Evolutionary conservation across 2,888 invertebrate genomes (phyloP).

Genomic region (Onchidella celtica): DNA sequence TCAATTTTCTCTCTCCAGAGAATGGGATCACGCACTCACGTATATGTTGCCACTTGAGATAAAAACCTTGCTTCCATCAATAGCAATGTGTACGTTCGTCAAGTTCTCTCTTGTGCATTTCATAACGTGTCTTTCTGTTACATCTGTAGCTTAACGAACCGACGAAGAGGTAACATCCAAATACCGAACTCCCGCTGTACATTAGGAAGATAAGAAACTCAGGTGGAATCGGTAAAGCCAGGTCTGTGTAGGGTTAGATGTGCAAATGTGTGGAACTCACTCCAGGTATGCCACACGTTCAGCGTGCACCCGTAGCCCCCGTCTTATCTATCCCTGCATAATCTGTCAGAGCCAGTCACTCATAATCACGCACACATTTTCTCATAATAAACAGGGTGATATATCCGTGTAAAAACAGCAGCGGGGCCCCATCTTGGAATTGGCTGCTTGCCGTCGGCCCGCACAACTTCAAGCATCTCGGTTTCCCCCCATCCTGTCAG

Average conservation of each 20-base stretch:
- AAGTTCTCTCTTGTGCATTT: neutral
- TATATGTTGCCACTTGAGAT: neutral
- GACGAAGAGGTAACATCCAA: neutral
- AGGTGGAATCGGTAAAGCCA: neutral
- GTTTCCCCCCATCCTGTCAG: conserved; percentile 41
- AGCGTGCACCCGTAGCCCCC: neutral
- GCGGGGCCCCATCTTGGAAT: conserved; percentile 25
- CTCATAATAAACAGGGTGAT: conserved; percentile 43
- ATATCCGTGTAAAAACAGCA: conserved; percentile 31
- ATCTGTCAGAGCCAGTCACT: conserved; percentile 36
- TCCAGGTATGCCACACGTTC: neutral
- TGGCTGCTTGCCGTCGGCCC: conserved; percentile 39
- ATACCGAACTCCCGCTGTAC: neutral
- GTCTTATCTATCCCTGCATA: conserved; percentile 5
- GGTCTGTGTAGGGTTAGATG: neutral
- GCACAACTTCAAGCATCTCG: conserved; percentile 44
- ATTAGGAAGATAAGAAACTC: neutral
- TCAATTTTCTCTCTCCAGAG: neutral
- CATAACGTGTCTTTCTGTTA: neutral
- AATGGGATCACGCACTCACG: neutral
- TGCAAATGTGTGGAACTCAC: neutral
- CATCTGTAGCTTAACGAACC: neutral
- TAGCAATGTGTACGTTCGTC: neutral
- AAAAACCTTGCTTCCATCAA: neutral
- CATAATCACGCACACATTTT: conserved; percentile 28